Conservation (phyloP, 2,888 invertebrate species). For the Heliconius cydno region DNA sequence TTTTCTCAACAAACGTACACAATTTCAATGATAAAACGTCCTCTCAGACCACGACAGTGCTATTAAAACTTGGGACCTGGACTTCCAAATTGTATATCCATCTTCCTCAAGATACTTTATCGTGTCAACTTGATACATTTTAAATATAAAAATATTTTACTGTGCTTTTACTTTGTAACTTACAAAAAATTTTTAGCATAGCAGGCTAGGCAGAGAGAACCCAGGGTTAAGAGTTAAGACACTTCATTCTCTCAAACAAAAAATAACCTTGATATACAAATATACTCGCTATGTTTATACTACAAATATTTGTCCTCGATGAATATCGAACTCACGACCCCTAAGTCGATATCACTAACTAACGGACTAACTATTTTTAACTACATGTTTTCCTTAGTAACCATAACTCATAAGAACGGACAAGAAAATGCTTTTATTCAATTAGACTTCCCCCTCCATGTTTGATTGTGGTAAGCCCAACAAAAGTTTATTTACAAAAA, state of each 20-base stretch:
- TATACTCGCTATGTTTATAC: neutral
- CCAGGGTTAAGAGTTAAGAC: too few species aligned
- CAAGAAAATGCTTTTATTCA: conserved; percentile 43
- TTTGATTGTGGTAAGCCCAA: conserved; percentile 5
- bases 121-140: neutral
- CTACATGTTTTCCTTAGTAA: neutral
- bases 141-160: neutral
- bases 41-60: neutral
- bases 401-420: conserved; percentile 40
- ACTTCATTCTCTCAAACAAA: too few species aligned
- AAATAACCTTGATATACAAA: too few species aligned
- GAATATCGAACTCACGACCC: neutral
- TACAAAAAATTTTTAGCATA: too few species aligned
- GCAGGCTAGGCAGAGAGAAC: too few species aligned
- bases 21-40: neutral
- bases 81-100: neutral
- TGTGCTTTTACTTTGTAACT: neutral
- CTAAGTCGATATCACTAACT: neutral
- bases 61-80: neutral
- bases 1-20: neutral
- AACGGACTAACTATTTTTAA: neutral
- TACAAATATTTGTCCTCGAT: neutral
- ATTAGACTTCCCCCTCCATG: neutral
- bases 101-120: neutral
- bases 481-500: conserved; percentile 19